A percentile compares a stretch with the other conserved stretches of the same genome.
phyloP scores from a whole-genome alignment of 2,888 invertebrate species.

The Cepaea hortensis region DNA sequence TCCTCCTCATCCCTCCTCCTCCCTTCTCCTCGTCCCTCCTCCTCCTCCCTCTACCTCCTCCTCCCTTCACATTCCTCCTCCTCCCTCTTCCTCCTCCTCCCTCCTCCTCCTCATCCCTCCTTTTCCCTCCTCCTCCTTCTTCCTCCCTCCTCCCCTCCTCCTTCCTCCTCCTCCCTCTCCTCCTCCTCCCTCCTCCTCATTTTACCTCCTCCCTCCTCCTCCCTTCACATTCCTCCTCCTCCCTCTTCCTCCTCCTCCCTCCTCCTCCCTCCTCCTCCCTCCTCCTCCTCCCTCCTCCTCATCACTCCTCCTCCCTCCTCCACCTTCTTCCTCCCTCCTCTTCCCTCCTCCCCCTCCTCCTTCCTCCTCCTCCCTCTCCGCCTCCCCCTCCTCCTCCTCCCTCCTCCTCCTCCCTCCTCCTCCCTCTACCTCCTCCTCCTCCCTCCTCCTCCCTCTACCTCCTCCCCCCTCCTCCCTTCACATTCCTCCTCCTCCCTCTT shows the following conservation, averaged over 20 bases:
- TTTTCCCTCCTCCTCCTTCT: not conserved
- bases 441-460: slow-evolving; percentile 3
- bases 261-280: not conserved
- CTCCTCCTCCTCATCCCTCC: too few species aligned
- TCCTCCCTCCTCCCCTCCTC: not conserved
- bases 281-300: too few species aligned
- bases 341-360: slow-evolving; percentile 1
- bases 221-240: too few species aligned
- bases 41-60: too few species aligned
- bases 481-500: too few species aligned
- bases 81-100: not conserved
- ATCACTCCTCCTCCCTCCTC: not conserved
- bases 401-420: not conserved
- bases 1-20: too few species aligned
- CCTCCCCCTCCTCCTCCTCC: slow-evolving; percentile 12
- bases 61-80: too few species aligned
- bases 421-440: slow-evolving; percentile 6
- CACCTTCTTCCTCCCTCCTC: not conserved
- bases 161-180: not conserved
- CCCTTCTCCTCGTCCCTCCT: too few species aligned
- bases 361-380: not conserved
- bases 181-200: too few species aligned
- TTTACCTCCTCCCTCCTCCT: too few species aligned
- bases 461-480: slow-evolving; percentile 12
- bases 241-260: not conserved